Conservation (phyloP, 2,113 vertebrate species). For the Coryphaenoides rupestris region DNA sequence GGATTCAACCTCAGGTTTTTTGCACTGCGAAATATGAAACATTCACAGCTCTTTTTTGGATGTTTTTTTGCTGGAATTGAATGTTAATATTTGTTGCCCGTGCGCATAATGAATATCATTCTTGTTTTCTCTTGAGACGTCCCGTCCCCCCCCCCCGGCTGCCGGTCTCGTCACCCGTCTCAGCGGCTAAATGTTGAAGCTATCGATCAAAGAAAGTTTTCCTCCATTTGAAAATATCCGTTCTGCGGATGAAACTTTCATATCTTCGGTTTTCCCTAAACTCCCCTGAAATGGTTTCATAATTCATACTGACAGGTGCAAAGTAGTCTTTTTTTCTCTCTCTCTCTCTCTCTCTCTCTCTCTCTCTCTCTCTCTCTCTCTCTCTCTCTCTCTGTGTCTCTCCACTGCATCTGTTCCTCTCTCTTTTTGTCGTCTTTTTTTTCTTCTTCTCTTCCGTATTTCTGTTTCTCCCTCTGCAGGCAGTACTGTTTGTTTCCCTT, state of each 20-base stretch:
- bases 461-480: not conserved
- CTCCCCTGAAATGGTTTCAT: slow-evolving; percentile 36
- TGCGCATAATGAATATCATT: too few species aligned
- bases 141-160: too few species aligned
- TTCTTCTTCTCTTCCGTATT: not conserved
- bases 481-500: not conserved
- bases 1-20: too few species aligned
- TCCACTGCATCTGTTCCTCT: not conserved
- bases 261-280: not conserved
- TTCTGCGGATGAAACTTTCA: slow-evolving; percentile 5
- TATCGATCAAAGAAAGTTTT: too few species aligned
- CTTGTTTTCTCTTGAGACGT: too few species aligned
- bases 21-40: too few species aligned
- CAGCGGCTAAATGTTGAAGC: too few species aligned
- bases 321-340: slow-evolving; percentile 29
- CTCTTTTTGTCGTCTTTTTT: not conserved
- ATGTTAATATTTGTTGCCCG: too few species aligned
- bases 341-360: slow-evolving; percentile 29
- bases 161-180: too few species aligned
- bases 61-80: slow-evolving; percentile 6
- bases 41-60: slow-evolving; percentile 7
- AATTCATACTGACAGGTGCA: slow-evolving; percentile 2
- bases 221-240: too few species aligned
- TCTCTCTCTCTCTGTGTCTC: too few species aligned
- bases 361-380: slow-evolving; percentile 31